phyloP scores from a whole-genome alignment of 2,888 invertebrate species.

The Beris chalybata region DNA sequence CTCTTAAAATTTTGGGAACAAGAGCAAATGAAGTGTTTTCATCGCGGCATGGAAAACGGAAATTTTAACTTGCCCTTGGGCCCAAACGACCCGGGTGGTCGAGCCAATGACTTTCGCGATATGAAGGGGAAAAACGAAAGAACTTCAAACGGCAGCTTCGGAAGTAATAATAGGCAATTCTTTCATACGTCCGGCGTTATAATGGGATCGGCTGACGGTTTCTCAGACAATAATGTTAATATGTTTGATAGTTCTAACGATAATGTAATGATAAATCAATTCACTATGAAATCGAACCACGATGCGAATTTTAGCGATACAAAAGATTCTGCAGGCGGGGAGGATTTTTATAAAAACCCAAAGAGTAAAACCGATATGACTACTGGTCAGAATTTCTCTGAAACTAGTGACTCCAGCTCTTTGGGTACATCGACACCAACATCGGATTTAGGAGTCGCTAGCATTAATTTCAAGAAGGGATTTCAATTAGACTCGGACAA shows the following conservation, averaged over 20 bases:
- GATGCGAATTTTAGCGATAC: conserved; percentile 29
- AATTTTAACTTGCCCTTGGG: conserved; percentile 71
- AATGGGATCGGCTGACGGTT: conserved; percentile 32
- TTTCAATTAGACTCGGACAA: conserved; percentile 43
- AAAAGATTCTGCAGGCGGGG: conserved; percentile 40
- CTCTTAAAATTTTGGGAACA: conserved; percentile 85
- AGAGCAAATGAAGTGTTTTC: conserved; percentile 63
- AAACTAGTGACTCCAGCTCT: conserved; percentile 60
- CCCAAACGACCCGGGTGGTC: conserved; percentile 67
- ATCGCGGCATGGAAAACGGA: conserved; percentile 58
- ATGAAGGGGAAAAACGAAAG: conserved; percentile 35
- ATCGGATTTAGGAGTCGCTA: conserved; percentile 58
- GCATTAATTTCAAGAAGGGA: conserved; percentile 38
- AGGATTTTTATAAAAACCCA: conserved; percentile 64
- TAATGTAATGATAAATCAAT: conserved; percentile 32
- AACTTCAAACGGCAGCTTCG: conserved; percentile 31
- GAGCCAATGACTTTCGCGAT: conserved; percentile 40
- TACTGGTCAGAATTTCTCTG: conserved; percentile 42
- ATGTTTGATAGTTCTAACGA: conserved; percentile 32
- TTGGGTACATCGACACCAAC: conserved; percentile 60
- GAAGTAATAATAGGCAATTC: conserved; percentile 41
- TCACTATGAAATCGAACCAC: conserved; percentile 25
- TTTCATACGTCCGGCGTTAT: conserved; percentile 37
- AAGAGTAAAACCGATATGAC: conserved; percentile 52
- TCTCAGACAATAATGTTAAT: conserved; percentile 30